Conservation (phyloP, 1,140 invertebrate species). For the Hyles euphorbiae region DNA sequence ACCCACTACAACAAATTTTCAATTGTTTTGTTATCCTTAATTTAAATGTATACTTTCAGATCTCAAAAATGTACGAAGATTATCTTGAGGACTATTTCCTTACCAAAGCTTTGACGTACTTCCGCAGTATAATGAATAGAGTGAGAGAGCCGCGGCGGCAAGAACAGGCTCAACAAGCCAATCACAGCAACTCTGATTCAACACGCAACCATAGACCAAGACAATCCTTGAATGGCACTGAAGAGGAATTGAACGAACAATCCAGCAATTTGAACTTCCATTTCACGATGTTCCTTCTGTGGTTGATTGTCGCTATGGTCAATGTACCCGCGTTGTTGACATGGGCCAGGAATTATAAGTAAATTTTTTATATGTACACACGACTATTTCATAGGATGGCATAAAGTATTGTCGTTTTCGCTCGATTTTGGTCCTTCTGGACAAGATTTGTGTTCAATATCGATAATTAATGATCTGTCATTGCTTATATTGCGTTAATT, state of each 20-base stretch:
- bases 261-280: slow-evolving; percentile 77
- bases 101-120: slow-evolving; percentile 69
- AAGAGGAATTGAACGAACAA: slow-evolving; percentile 40
- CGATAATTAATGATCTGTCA: too few species aligned
- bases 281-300: slow-evolving; percentile 77
- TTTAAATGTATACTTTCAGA: slow-evolving; percentile 60
- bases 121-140: slow-evolving; percentile 46
- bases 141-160: slow-evolving; percentile 14
- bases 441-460: too few species aligned
- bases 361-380: slow-evolving; percentile 33
- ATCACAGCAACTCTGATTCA: too few species aligned
- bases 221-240: slow-evolving; percentile 8
- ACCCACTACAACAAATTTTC: too few species aligned
- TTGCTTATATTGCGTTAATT: too few species aligned
- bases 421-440: too few species aligned
- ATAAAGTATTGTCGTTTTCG: neutral
- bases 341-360: slow-evolving; percentile 80
- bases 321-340: slow-evolving; percentile 77
- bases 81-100: slow-evolving; percentile 81
- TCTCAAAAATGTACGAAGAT: slow-evolving; percentile 85
- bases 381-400: neutral
- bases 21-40: slow-evolving; percentile 8
- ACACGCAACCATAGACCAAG: too few species aligned
- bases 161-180: too few species aligned
- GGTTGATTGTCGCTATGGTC: slow-evolving; percentile 71